These are phyloP conservation scores for Nansenia antarctica DNA, from an alignment of 2,113 vertebrate genomes.

Conservation along the genomic window DNA sequence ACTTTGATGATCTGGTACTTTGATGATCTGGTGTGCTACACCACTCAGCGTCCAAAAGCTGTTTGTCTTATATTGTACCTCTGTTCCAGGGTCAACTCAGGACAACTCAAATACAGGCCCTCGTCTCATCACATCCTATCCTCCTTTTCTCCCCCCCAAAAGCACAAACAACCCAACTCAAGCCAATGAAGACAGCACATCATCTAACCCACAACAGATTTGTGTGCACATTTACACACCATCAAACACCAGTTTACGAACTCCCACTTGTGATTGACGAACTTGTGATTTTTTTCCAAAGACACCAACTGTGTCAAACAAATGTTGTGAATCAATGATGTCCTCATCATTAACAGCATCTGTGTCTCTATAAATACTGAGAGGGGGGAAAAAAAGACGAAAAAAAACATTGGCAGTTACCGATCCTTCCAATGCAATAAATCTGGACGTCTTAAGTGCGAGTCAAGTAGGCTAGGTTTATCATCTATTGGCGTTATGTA, in stretches of 20 bases:
- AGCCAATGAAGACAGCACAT: neutral
- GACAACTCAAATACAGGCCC: constrained; percentile 22
- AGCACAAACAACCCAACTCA: constrained; percentile 15
- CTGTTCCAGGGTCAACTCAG: constrained; percentile 25
- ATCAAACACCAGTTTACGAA: constrained; percentile 21
- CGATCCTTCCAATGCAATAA: constrained; percentile 26
- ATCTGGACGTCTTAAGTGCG: constrained; percentile 36
- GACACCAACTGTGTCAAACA: constrained; percentile 19
- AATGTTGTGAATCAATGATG: constrained; percentile 9
- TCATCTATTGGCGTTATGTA: constrained; percentile 44
- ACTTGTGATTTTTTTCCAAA: no score
- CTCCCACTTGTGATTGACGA: neutral
- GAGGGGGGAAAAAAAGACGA: no score
- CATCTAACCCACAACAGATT: constrained; percentile 33
- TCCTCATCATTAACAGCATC: constrained; percentile 20
- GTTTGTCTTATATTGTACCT: neutral
- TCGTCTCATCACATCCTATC: neutral
- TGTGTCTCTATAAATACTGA: constrained; percentile 38
- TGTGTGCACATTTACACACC: constrained; percentile 19
- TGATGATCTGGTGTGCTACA: no score
- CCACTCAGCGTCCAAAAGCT: neutral
- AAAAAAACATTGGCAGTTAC: neutral
- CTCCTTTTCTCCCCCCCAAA: neutral
- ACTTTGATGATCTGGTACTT: no score
- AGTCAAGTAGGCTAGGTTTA: constrained; percentile 45